A percentile compares a stretch with the other conserved stretches of the same genome.
These are phyloP conservation scores for Drosophila ezoana DNA, from an alignment of 2,888 invertebrate genomes.

Conservation along the genomic window DNA sequence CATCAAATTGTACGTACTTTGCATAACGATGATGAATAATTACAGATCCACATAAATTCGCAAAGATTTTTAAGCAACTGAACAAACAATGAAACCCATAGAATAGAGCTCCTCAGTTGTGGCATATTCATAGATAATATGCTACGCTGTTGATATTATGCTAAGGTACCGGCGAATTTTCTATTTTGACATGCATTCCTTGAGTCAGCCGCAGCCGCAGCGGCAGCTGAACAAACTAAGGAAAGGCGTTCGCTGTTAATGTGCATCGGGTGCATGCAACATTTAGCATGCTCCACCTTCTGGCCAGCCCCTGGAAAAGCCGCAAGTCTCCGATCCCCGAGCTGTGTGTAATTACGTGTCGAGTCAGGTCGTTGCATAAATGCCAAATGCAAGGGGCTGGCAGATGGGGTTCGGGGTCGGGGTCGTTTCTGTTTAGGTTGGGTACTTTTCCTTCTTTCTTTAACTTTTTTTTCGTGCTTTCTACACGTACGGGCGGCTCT, in stretches of 20 bases:
- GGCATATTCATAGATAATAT: constrained; percentile 19
- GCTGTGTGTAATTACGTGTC: constrained; percentile 61
- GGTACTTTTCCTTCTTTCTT: constrained; percentile 39
- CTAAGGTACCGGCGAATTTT: constrained; percentile 6
- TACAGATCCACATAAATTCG: not conserved
- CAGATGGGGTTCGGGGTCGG: constrained; percentile 2
- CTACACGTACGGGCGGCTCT: constrained; percentile 70
- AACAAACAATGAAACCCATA: constrained; percentile 17
- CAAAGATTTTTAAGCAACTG: constrained; percentile 8
- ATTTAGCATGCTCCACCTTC: constrained; percentile 69
- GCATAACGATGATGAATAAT: constrained; percentile 2
- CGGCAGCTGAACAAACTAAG: constrained; percentile 45
- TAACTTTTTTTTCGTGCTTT: constrained; percentile 50
- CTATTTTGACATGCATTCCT: constrained; percentile 47
- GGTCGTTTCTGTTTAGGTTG: constrained; percentile 22
- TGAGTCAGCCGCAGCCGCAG: not conserved
- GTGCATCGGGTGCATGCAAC: constrained; percentile 74
- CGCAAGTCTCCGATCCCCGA: not conserved
- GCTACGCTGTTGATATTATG: constrained; percentile 1
- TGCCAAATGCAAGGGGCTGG: constrained; percentile 43
- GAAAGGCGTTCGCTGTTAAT: constrained; percentile 68
- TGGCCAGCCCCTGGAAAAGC: constrained; percentile 27
- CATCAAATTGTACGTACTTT: not conserved
- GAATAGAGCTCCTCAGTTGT: not conserved
- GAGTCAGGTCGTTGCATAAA: constrained; percentile 71